Conservation (phyloP, 2,888 invertebrate species). For the Hymenopus coronatus region DNA sequence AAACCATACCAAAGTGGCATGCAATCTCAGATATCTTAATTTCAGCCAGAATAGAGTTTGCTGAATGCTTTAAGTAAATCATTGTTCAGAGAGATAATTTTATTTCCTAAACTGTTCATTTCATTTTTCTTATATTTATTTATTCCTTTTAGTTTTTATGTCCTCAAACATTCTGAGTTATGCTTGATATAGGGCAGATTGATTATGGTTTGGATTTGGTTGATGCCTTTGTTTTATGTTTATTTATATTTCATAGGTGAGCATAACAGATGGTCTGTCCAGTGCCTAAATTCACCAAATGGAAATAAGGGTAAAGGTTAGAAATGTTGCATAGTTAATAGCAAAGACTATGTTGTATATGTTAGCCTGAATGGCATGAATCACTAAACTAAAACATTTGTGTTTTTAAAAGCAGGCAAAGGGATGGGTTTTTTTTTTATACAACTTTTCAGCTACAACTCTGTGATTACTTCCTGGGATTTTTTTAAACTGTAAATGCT, state of each 20-base stretch:
- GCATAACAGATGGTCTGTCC: not conserved
- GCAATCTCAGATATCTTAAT: no score
- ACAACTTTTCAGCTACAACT: not conserved
- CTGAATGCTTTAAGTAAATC: no score
- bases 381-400: not conserved
- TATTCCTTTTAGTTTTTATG: no score
- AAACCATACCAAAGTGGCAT: no score
- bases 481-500: not conserved
- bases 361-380: not conserved
- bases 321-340: not conserved
- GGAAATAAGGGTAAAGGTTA: not conserved
- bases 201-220: not conserved
- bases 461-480: not conserved
- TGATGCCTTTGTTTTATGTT: not conserved
- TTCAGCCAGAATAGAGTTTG: no score
- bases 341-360: not conserved
- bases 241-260: not conserved
- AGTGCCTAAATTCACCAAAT: not conserved
- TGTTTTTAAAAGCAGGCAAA: not conserved
- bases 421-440: not conserved
- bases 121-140: no score
- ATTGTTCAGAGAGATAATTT: no score
- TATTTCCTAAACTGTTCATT: no score
- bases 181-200: no score
- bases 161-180: no score